These are phyloP conservation scores for Mirounga angustirostris DNA, from an alignment of 2,113 vertebrate genomes.

Conservation along the genomic window DNA sequence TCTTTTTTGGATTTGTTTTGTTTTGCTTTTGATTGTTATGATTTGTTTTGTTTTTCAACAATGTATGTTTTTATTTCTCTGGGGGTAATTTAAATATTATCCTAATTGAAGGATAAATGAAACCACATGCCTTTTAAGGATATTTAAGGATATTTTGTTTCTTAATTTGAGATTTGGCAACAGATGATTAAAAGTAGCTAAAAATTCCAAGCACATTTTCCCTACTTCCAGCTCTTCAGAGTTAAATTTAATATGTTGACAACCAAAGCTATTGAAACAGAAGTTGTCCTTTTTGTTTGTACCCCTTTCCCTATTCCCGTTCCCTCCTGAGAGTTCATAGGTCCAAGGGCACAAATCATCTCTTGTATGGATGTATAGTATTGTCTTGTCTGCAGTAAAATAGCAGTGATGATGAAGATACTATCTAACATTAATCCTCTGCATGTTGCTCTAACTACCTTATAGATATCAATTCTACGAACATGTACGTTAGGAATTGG, in stretches of 20 bases:
- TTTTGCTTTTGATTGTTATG: conserved; percentile 74
- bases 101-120: conserved; percentile 21
- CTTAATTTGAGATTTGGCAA: neutral
- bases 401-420: neutral
- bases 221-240: neutral
- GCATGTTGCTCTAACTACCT: neutral
- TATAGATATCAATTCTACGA: neutral
- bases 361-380: neutral
- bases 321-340: neutral
- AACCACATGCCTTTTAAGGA: neutral
- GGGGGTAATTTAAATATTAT: conserved; percentile 49
- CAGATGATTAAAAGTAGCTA: neutral
- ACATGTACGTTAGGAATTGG: neutral
- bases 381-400: neutral
- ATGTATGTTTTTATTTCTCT: conserved; percentile 57
- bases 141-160: neutral
- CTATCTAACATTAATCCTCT: neutral
- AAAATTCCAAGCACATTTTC: neutral
- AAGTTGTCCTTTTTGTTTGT: neutral
- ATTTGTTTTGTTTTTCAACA: conserved; percentile 76
- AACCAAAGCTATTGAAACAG: neutral
- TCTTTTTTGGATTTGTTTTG: conserved; percentile 67
- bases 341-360: neutral
- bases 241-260: neutral
- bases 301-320: fast-evolving